A percentile compares a stretch with the other conserved stretches of the same genome.
phyloP scores from a whole-genome alignment of 2,113 vertebrate species.

The Tetraodon nigroviridis region DNA sequence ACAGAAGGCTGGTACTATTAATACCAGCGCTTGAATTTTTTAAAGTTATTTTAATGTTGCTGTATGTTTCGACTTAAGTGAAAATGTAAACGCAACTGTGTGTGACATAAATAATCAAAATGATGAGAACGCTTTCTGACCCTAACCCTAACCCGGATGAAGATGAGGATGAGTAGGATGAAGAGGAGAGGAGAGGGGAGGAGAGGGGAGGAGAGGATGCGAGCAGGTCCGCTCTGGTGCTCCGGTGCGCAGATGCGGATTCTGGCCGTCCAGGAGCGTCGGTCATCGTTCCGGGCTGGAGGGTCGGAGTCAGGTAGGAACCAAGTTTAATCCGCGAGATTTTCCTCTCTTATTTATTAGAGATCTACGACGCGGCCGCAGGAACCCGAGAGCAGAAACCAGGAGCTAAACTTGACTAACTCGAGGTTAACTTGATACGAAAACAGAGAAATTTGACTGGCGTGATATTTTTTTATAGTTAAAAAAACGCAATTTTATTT shows the following conservation, averaged over 20 bases:
- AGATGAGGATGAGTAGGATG: neutral
- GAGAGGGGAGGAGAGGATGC: slow-evolving; percentile 11
- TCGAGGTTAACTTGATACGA: neutral
- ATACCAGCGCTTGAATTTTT: no score
- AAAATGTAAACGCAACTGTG: no score
- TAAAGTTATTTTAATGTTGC: no score
- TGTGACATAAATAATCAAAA: no score
- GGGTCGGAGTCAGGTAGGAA: slow-evolving; percentile 32
- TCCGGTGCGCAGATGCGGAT: slow-evolving; percentile 14
- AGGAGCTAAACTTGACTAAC: neutral
- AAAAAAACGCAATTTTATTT: no score
- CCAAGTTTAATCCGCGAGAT: neutral
- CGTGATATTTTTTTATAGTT: no score
- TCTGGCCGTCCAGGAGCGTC: neutral
- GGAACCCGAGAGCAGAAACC: slow-evolving; percentile 8
- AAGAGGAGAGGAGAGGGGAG: neutral
- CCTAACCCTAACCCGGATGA: no score
- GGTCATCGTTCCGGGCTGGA: neutral
- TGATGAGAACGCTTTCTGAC: no score
- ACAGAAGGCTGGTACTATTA: no score
- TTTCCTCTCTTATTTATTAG: no score
- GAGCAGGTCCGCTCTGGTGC: neutral
- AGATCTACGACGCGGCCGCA: slow-evolving; percentile 10
- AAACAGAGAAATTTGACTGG: no score
- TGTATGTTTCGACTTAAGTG: no score